A percentile compares a stretch with the other conserved stretches of the same genome.
Evolutionary conservation across 2,797 vertebrate species (phyloP).

Genomic region (Crossoptilon crossoptilon): DNA sequence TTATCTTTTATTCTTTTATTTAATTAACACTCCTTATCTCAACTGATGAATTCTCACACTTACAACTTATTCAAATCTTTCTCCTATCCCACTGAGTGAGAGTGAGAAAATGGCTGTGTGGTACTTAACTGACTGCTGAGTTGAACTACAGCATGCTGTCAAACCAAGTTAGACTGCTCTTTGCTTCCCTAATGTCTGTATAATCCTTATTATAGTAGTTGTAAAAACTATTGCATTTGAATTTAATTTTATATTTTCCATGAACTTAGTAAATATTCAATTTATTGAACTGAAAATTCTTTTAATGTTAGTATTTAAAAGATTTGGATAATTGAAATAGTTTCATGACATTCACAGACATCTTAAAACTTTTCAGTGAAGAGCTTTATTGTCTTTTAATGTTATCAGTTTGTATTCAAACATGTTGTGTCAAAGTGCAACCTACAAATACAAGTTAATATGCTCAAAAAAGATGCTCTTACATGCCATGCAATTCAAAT

Average conservation of each 20-base stretch:
- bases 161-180: background rate
- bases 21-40: background rate
- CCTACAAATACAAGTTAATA: background rate
- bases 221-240: background rate
- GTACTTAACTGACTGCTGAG: background rate
- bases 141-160: background rate
- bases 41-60: background rate
- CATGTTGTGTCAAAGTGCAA: background rate
- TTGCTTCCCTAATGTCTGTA: background rate
- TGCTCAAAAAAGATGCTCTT: background rate
- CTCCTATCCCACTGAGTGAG: background rate
- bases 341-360: background rate
- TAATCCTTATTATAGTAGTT: background rate
- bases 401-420: background rate
- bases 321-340: background rate
- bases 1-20: background rate
- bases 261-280: background rate
- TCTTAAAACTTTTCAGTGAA: background rate
- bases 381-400: background rate
- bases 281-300: background rate
- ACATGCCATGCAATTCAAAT: background rate
- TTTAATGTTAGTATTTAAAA: background rate
- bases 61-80: background rate
- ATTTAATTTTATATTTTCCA: background rate
- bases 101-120: background rate